Percentiles rank a stretch among this genome's conserved stretches.
phyloP scores from a whole-genome alignment of 2,888 invertebrate genomes.

The Drosophila limbata region DNA sequence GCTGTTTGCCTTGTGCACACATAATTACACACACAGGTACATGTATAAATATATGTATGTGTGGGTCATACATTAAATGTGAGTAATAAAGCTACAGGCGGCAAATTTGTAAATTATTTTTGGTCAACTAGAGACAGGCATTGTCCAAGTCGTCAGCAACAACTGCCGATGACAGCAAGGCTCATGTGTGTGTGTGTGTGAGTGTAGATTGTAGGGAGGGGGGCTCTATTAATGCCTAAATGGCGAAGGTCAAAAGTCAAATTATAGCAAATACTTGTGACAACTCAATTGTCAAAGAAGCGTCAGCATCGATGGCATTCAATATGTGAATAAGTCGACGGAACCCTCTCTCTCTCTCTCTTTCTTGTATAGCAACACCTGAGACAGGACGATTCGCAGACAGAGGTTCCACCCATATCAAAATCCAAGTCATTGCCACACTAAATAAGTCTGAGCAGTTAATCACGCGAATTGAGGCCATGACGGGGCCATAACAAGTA shows the following conservation, averaged over 20 bases:
- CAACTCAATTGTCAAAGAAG: constrained; percentile 49
- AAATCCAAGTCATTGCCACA: constrained; percentile 31
- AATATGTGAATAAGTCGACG: constrained; percentile 20
- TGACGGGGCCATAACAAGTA: constrained; percentile 42
- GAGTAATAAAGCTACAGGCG: constrained; percentile 40
- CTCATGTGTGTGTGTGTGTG: constrained; percentile 11
- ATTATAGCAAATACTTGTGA: constrained; percentile 46
- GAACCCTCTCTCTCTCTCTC: constrained; percentile 3
- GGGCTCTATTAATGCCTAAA: constrained; percentile 20
- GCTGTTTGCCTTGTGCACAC: constrained; percentile 13
- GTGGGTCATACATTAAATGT: constrained; percentile 21
- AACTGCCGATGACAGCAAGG: constrained; percentile 57
- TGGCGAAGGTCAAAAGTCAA: constrained; percentile 50
- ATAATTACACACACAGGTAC: constrained; percentile 11
- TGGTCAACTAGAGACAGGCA: constrained; percentile 42
- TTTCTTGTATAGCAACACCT: constrained; percentile 9
- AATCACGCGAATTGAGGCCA: constrained; percentile 61
- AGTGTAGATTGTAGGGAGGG: background rate
- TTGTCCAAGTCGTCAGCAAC: constrained; percentile 44
- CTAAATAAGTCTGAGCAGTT: constrained; percentile 65
- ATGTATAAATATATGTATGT: too few species aligned
- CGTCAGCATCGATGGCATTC: constrained; percentile 44
- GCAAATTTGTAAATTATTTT: constrained; percentile 64
- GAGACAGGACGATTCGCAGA: background rate
- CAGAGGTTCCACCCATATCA: constrained; percentile 1